These are phyloP conservation scores for Dioctria linearis DNA, from an alignment of 2,888 invertebrate genomes.

Conservation along the genomic window DNA sequence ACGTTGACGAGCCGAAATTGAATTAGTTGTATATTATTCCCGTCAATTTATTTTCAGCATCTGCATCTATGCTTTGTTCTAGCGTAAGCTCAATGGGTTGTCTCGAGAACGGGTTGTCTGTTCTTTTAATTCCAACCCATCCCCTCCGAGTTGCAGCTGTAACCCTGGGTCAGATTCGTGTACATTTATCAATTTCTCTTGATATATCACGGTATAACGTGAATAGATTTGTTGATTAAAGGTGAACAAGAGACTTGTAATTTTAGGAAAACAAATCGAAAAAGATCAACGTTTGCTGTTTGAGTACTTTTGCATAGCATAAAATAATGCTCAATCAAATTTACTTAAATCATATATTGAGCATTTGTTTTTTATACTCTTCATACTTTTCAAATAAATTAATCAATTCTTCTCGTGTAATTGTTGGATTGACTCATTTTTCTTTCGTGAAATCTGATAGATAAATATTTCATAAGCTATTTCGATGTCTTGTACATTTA, in stretches of 20 bases:
- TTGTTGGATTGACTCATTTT: no score
- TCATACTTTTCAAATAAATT: no score
- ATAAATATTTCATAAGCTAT: no score
- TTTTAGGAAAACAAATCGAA: constrained; percentile 30
- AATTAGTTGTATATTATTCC: constrained; percentile 60
- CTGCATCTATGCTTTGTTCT: constrained; percentile 1
- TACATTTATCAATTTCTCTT: constrained; percentile 20
- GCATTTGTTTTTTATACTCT: no score
- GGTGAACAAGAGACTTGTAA: constrained; percentile 25
- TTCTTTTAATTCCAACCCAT: constrained; percentile 64
- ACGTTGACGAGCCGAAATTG: constrained; percentile 59
- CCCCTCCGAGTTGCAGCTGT: constrained; percentile 62
- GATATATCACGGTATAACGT: constrained; percentile 15
- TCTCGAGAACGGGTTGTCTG: constrained; percentile 45
- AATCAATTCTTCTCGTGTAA: no score
- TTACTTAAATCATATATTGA: no score
- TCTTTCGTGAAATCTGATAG: no score
- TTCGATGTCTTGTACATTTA: no score
- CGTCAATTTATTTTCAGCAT: constrained; percentile 51
- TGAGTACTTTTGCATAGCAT: no score
- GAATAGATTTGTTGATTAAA: constrained; percentile 32
- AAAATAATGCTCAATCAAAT: no score
- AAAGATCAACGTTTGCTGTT: no score
- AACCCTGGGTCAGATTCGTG: constrained; percentile 20
- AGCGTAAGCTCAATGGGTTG: constrained; percentile 34